These are phyloP conservation scores for Brachionus plicatilis DNA, from an alignment of 1,140 invertebrate genomes.

Conservation along the genomic window DNA sequence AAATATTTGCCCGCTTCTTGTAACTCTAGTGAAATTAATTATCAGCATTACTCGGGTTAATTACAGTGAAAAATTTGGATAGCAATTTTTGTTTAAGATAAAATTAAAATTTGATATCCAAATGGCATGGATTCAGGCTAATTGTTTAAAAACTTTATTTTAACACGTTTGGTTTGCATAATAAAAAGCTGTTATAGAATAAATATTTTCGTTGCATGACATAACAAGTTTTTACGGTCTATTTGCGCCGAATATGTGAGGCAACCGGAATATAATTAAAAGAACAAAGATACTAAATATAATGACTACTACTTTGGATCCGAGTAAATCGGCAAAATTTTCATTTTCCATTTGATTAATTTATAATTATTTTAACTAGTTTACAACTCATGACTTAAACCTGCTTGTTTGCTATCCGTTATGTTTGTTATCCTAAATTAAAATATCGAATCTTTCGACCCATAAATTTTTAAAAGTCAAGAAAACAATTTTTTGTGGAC, in stretches of 20 bases:
- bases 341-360: background rate
- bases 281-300: background rate
- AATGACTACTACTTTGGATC: background rate
- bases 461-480: background rate
- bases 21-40: background rate
- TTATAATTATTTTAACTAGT: background rate
- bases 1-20: background rate
- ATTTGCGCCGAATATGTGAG: background rate
- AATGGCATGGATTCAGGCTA: background rate
- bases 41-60: background rate
- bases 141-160: background rate
- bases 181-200: background rate
- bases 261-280: background rate
- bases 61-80: background rate
- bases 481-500: background rate
- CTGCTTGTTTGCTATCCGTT: background rate
- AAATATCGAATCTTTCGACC: background rate
- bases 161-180: background rate
- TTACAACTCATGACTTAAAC: background rate
- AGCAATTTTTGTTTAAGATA: background rate
- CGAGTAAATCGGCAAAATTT: background rate
- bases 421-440: background rate
- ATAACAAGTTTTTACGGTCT: constrained; percentile 1
- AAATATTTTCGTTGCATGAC: constrained; percentile 14
- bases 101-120: background rate